Conservation (phyloP, 2,888 invertebrate genomes). For the Nemapogon koenigi region DNA sequence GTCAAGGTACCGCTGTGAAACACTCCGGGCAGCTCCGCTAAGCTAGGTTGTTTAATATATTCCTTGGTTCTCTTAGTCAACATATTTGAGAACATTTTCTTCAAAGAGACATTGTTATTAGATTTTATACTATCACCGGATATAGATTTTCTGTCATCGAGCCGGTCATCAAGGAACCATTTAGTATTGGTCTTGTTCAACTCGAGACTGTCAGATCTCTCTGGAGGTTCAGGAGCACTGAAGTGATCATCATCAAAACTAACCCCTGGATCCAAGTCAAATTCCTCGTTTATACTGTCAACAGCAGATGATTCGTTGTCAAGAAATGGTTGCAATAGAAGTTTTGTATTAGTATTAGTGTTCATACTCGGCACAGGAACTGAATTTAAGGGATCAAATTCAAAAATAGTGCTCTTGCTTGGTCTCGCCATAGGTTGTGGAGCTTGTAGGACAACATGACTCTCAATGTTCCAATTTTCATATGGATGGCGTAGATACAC, state of each 20-base stretch:
- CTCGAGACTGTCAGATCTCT: conserved; percentile 69
- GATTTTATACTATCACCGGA: conserved; percentile 13
- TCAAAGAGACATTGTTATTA: conserved; percentile 33
- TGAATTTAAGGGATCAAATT: conserved; percentile 71
- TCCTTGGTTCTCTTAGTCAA: no score
- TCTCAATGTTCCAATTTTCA: conserved; percentile 43
- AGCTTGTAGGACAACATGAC: conserved; percentile 18
- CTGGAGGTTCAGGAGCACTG: conserved; percentile 69
- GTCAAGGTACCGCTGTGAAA: conserved; percentile 69
- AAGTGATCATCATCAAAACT: conserved; percentile 20
- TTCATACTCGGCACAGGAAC: conserved; percentile 32
- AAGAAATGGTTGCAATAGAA: conserved; percentile 70
- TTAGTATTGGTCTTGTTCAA: conserved; percentile 34
- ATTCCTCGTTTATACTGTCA: conserved; percentile 39
- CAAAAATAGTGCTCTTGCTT: conserved; percentile 70
- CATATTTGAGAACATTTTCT: conserved; percentile 43
- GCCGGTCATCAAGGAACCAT: conserved; percentile 35
- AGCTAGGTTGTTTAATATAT: conserved; percentile 55
- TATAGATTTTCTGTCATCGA: conserved; percentile 19
- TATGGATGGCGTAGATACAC: conserved; percentile 18
- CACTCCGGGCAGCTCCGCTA: conserved; percentile 46
- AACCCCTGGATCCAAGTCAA: conserved; percentile 24
- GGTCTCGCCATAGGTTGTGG: conserved; percentile 23
- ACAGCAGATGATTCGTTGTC: conserved; percentile 74
- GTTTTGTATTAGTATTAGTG: conserved; percentile 66